Evolutionary conservation across 1,140 invertebrate species (phyloP).

Genomic region (Calosoma granatense): DNA sequence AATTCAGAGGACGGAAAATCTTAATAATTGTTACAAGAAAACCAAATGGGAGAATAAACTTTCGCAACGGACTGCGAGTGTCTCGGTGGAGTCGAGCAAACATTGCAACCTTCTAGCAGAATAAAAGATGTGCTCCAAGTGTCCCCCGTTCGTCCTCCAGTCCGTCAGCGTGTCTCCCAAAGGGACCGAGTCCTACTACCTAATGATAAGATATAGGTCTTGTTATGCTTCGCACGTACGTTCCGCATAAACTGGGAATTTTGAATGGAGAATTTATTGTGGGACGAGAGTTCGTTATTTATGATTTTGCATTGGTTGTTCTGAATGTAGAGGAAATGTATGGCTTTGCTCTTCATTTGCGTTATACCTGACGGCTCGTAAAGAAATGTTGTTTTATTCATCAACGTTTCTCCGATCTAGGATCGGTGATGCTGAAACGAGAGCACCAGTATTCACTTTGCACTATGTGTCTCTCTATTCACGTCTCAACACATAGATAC

Average conservation of each 20-base stretch:
- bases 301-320: slow-evolving; percentile 9
- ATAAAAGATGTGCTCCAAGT: neutral
- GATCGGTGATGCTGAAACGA: neutral
- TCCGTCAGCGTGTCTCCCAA: too few species aligned
- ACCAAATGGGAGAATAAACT: neutral
- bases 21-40: neutral
- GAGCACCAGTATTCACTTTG: neutral
- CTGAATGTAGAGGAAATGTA: neutral
- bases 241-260: slow-evolving; percentile 4
- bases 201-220: slow-evolving; percentile 6
- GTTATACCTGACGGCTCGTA: slow-evolving; percentile 1
- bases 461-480: neutral
- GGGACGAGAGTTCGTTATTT: slow-evolving; percentile 5
- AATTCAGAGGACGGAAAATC: neutral
- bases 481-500: too few species aligned
- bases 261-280: slow-evolving; percentile 5
- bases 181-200: too few species aligned
- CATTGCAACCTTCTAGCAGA: neutral
- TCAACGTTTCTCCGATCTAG: neutral
- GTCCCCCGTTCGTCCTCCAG: too few species aligned
- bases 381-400: slow-evolving; percentile 8
- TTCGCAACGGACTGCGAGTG: neutral
- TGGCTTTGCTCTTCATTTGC: neutral
- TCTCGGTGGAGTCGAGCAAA: neutral
- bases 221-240: neutral